A percentile compares a stretch with the other conserved stretches of the same genome.
Conservation (phyloP, 2,113 vertebrate species). For the Pteruthius melanotis region DNA sequence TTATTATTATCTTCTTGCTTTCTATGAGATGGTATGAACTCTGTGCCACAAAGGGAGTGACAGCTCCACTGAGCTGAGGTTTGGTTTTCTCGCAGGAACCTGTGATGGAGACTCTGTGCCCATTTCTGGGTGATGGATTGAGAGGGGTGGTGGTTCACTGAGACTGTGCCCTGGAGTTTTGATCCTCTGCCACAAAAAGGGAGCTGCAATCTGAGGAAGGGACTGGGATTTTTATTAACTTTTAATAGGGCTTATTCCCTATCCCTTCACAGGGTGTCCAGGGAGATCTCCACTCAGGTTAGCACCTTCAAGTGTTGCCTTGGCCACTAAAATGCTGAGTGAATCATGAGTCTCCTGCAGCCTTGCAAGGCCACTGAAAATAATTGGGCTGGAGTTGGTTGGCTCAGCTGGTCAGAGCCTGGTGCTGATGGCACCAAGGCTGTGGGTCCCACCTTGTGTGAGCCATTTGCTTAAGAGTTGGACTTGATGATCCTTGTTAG, state of each 20-base stretch:
- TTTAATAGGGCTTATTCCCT: background rate
- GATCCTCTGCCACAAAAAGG: accelerated
- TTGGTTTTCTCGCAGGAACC: background rate
- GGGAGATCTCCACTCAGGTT: accelerated
- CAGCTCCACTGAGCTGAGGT: background rate
- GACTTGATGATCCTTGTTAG: accelerated
- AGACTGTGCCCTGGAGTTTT: background rate
- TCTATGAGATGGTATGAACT: background rate
- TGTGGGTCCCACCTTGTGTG: too few species aligned
- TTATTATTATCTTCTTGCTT: background rate
- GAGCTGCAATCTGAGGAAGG: background rate
- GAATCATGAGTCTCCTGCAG: background rate
- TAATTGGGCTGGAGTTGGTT: background rate
- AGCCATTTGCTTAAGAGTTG: accelerated
- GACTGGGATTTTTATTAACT: background rate
- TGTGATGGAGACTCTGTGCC: accelerated
- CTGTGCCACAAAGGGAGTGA: background rate
- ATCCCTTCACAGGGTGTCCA: accelerated
- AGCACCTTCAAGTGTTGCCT: background rate
- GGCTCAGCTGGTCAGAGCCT: background rate
- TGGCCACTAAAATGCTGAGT: background rate
- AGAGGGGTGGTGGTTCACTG: background rate
- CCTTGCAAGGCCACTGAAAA: background rate
- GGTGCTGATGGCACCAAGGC: accelerated
- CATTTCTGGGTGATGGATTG: background rate